Base-by-base conservation (phyloP, 2,797 vertebrate genomes). In the Spinus olivaceus region DNA sequence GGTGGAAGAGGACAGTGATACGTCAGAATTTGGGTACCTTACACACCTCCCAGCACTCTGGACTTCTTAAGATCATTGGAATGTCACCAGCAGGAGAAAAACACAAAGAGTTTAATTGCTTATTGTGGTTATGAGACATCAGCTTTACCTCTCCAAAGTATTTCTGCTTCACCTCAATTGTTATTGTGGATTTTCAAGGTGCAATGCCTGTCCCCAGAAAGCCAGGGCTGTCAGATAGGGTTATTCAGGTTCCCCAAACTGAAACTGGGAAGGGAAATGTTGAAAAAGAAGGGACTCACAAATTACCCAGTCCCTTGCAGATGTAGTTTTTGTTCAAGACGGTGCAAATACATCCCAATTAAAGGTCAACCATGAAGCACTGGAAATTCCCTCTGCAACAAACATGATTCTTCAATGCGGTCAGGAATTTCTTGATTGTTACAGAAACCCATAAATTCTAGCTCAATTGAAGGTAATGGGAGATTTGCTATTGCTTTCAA, bases 81-180 rank as follows among this genome's bases (percentile, higher is more conserved):
- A 90, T 73, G 77, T 86, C 70, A 92, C 66, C 91, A 91, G 65
- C 37, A 56, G 73, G 63, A 91, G 51, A 37, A 79, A 94, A 86
- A 70, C 32, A 70, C 54, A 60, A 39, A 65, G 53, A 37, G 37
- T 94, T 94, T 94, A 88, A 92, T 86, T 90, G 70, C 56, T 80
- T 76, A 13, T 66, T 76, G 73, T 53, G 66, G 37, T 73, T 84
- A 37, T 33, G 90, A 81, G 82, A 66, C 37, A 60, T 39, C 46
- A 46, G 77, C 64, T 89, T 64, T 77, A 83, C 80, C 82, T 86
- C 77, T 50, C 66, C 54, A 39, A 90, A 88, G 71, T 39, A 49
- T 8, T 79, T 70, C n/a, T 77, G 44, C 69, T 57, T 27, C 16
- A 28, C 27, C 49, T 72, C 51, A 56, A 16, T 25, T 91, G 71